Conservation (phyloP, 2,797 vertebrate genomes). For the Ambastaia sidthimunki region DNA sequence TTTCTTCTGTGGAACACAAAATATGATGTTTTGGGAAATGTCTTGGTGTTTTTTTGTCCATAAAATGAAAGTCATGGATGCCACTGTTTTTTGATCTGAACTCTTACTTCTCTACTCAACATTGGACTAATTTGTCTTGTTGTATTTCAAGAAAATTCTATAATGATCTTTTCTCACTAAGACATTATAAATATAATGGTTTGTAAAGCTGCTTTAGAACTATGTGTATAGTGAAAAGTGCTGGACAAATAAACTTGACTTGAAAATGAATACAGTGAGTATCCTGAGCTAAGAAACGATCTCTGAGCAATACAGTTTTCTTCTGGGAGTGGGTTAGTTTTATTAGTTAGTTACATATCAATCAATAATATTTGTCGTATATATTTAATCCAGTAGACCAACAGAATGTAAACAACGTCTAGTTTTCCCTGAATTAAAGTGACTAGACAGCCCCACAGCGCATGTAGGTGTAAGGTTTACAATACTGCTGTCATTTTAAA, state of each 20-base stretch:
- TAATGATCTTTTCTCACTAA: no score
- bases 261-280: not conserved
- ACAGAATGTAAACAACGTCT: not conserved
- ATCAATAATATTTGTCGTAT: not conserved
- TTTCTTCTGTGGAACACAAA: no score
- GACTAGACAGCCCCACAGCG: constrained; percentile 20
- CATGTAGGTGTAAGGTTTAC: constrained; percentile 10
- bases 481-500: constrained; percentile 17
- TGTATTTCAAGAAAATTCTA: no score
- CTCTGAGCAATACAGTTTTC: not conserved
- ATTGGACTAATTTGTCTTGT: no score
- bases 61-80: no score
- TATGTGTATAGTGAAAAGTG: not conserved
- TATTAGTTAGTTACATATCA: not conserved
- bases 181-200: not conserved
- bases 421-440: not conserved
- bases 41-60: no score
- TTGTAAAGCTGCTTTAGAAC: not conserved
- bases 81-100: no score
- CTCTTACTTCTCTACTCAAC: no score
- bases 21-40: no score
- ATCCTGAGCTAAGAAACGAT: not conserved
- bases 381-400: not conserved
- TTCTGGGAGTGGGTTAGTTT: not conserved
- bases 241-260: not conserved